Percentiles rank a stretch among this genome's conserved stretches.
Evolutionary conservation across 2,888 invertebrate genomes (phyloP).

Genomic region (Sympetrum striolatum): DNA sequence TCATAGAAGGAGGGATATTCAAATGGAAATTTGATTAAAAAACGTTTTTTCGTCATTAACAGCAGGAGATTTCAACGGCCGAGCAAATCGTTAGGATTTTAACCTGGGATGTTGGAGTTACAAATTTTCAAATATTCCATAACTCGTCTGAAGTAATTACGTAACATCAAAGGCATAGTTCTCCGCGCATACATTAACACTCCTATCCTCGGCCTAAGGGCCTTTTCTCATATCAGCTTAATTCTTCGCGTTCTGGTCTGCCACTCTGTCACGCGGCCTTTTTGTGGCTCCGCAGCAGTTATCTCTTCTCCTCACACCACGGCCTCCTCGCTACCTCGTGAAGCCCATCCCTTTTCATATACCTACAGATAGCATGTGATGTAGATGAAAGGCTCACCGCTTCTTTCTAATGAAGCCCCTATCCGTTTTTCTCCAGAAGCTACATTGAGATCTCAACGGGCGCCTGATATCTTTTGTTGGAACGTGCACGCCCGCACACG

Average conservation of each 20-base stretch:
- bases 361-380: conserved; percentile 22
- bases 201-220: background rate
- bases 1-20: too few species aligned
- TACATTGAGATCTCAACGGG: background rate
- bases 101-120: too few species aligned
- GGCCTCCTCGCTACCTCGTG: background rate
- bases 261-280: conserved; percentile 35
- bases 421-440: background rate
- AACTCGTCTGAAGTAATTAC: background rate
- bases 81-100: too few species aligned
- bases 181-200: background rate
- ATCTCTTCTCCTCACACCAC: background rate
- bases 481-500: too few species aligned
- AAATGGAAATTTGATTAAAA: too few species aligned
- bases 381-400: conserved; percentile 20
- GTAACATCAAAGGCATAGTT: background rate
- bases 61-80: too few species aligned
- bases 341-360: conserved; percentile 25
- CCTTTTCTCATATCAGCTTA: background rate
- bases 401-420: conserved; percentile 9
- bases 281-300: background rate
- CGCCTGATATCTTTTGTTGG: background rate
- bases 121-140: background rate
- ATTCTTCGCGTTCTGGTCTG: conserved; percentile 2
- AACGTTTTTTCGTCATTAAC: too few species aligned